These are phyloP conservation scores for Penaeus chinensis DNA, from an alignment of 1,140 invertebrate genomes.

Conservation along the genomic window DNA sequence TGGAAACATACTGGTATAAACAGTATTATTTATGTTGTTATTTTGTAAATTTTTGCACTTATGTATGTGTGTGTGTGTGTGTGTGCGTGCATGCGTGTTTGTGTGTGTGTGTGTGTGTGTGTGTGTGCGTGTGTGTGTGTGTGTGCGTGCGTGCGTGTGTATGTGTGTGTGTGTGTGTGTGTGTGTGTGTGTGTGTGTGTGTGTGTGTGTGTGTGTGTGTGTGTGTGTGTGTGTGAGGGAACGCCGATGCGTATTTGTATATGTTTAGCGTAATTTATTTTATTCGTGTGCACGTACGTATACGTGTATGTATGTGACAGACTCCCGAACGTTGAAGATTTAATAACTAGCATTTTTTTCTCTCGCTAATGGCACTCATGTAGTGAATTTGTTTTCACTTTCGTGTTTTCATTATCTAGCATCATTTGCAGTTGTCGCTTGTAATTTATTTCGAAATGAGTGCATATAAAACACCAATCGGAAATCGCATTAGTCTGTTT, in stretches of 20 bases:
- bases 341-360: no score
- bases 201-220: slow-evolving; percentile 15
- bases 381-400: no score
- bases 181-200: background rate
- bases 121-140: background rate
- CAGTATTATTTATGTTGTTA: background rate
- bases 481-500: no score
- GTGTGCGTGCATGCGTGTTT: background rate
- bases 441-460: no score
- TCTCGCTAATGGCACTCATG: no score
- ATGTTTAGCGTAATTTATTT: background rate
- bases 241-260: background rate
- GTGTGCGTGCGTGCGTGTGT: background rate
- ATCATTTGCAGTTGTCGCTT: no score
- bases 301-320: no score
- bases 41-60: background rate
- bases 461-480: no score
- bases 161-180: background rate
- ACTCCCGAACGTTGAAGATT: no score
- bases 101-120: background rate
- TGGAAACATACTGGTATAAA: background rate
- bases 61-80: background rate
- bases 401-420: no score
- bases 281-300: no score
- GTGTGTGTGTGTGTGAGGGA: background rate